Base-by-base conservation (phyloP, 2,797 vertebrate genomes). In the Typhlichthys eigenmanni region DNA sequence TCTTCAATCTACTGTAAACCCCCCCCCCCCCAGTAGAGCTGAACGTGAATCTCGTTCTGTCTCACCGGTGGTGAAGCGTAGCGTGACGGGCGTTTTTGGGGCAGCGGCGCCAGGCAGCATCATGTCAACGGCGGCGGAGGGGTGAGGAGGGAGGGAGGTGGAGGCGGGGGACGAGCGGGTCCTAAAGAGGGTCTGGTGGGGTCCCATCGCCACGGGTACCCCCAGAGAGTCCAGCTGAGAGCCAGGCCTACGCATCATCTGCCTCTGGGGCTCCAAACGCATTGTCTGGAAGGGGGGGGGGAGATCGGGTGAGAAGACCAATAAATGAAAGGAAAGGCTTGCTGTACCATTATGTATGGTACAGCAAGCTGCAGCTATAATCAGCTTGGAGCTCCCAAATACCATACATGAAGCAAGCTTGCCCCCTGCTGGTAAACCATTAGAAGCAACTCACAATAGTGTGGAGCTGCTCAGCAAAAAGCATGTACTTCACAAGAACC, bases 41-140 rank as follows among this genome's bases (percentile, higher is more conserved):
- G 34, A 38, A 5, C 8, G 34, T 38, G 19, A 19, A 19, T 19
- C 19, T 19, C 2, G 19, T 19, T 19, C 14, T 51, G 9, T 7
- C 63, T 69, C 66, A 97, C 96, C 96, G 83, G 96, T 98, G 57
- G 93, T 95, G 85, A 93, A 96, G 63, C 89, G 92, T 0, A 93
- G 79, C 75, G 93, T 89, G 66, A 79, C 1, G 0, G 88, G 79
- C 16, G 84, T 73, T 54, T 95, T 93, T 61, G 88, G 34, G 84
- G 76, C 60, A 85, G 66, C 10, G 87, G 80, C 66, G 85, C 29
- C 11, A 84, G 77, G 2, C 78, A 79, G 80, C 80, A 87, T 53
- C 24, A 57, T 32, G 11, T 71, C 7, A 0, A 90, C 81, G 2
- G 80, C 1, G 92, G 93, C 13, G 92, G 91, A 0, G 93, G 38